phyloP scores from a whole-genome alignment of 2,888 invertebrate species.

The Drosophila lutescens region DNA sequence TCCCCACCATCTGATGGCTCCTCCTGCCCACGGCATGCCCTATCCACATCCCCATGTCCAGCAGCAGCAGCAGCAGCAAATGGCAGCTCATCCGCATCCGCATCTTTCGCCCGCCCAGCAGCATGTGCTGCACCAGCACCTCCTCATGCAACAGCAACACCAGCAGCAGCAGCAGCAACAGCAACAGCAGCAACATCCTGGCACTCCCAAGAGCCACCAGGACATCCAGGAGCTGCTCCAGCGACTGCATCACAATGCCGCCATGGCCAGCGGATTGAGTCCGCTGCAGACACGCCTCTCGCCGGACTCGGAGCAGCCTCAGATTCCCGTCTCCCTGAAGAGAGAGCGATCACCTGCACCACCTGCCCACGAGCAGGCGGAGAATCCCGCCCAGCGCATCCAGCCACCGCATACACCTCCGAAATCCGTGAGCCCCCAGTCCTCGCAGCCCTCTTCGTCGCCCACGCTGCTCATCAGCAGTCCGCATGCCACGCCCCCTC shows the following conservation, averaged over 20 bases:
- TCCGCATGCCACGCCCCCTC: slow-evolving; percentile 70
- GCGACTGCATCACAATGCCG: slow-evolving; percentile 81
- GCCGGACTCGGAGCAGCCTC: slow-evolving; percentile 49
- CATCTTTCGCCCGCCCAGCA: slow-evolving; percentile 79
- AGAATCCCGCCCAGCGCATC: slow-evolving; percentile 83
- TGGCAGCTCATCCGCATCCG: slow-evolving; percentile 47
- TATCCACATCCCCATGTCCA: slow-evolving; percentile 59
- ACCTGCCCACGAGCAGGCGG: slow-evolving; percentile 68
- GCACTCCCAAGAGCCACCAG: slow-evolving; percentile 76
- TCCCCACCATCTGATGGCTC: slow-evolving; percentile 71
- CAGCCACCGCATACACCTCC: slow-evolving; percentile 83
- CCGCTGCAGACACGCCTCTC: slow-evolving; percentile 78
- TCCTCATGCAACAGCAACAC: slow-evolving; percentile 70
- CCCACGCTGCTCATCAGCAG: slow-evolving; percentile 68
- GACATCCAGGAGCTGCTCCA: slow-evolving; percentile 83
- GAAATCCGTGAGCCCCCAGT: slow-evolving; percentile 82
- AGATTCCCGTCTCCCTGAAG: slow-evolving; percentile 66
- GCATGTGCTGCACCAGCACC: slow-evolving; percentile 80
- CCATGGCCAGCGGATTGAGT: slow-evolving; percentile 79
- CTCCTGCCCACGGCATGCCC: slow-evolving; percentile 62
- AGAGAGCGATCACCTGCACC: slow-evolving; percentile 82
- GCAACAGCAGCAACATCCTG: slow-evolving; percentile 55
- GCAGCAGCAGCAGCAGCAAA: slow-evolving; percentile 65
- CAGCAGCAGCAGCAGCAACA: slow-evolving; percentile 62
- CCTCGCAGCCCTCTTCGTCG: slow-evolving; percentile 81